Percentiles rank a stretch among this genome's conserved stretches.
These are phyloP conservation scores for Chiridota heheva DNA, from an alignment of 35 echinoderm and acorn worm genomes.

Conservation along the genomic window DNA sequence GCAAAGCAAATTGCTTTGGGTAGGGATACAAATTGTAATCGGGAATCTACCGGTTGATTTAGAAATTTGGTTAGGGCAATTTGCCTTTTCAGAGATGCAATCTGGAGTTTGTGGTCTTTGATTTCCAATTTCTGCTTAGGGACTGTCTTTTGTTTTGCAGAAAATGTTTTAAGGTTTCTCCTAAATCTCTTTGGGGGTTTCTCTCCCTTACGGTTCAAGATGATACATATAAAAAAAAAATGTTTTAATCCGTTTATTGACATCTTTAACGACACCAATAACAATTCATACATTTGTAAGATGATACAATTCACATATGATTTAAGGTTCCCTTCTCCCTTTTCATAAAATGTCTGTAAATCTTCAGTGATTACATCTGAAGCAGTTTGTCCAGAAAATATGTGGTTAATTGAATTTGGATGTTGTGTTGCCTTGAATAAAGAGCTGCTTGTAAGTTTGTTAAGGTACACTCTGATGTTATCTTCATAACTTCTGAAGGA, in stretches of 20 bases:
- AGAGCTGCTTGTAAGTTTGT: background rate
- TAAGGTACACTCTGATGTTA: background rate
- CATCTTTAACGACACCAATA: no score
- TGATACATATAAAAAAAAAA: no score
- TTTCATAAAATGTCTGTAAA: constrained; percentile 18
- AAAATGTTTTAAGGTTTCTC: constrained; percentile 14
- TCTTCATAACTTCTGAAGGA: background rate
- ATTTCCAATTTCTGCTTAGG: constrained; percentile 14
- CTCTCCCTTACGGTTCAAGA: no score
- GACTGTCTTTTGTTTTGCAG: background rate
- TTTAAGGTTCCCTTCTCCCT: constrained; percentile 9
- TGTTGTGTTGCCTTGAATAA: background rate
- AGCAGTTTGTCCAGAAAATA: background rate
- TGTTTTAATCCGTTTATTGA: no score
- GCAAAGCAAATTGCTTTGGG: constrained; percentile 35
- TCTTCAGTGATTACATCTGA: background rate
- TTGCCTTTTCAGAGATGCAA: constrained; percentile 28
- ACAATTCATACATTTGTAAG: no score
- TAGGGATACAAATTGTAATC: constrained; percentile 37
- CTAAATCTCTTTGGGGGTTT: background rate
- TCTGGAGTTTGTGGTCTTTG: constrained; percentile 50
- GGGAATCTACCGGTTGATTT: background rate
- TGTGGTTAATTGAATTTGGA: background rate
- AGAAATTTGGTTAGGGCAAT: constrained; percentile 25
- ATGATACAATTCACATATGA: constrained; percentile 14